phyloP scores from a whole-genome alignment of 2,888 invertebrate genomes.

The Ceratothoa steindachneri region DNA sequence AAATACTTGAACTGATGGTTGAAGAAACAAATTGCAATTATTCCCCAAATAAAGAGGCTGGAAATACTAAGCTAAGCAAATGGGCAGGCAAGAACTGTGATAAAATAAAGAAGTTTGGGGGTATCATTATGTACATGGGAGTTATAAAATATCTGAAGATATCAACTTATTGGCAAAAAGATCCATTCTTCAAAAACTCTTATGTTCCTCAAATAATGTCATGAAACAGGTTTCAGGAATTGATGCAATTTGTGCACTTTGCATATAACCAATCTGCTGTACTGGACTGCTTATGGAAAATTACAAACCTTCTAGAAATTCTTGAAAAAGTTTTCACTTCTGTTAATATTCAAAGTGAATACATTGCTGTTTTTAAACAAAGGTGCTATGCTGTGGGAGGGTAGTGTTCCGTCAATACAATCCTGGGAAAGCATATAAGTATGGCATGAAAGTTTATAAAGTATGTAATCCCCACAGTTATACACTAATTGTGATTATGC shows the following conservation, averaged over 20 bases:
- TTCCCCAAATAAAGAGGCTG: background rate
- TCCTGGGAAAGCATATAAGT: no score
- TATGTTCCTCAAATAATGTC: background rate
- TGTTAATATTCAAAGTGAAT: no score
- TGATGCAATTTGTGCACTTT: background rate
- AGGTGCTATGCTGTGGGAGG: no score
- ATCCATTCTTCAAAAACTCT: background rate
- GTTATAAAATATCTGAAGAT: background rate
- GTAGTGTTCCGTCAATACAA: no score
- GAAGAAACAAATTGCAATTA: background rate
- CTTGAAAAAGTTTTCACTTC: background rate
- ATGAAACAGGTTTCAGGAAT: background rate
- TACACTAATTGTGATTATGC: no score
- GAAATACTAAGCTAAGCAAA: background rate
- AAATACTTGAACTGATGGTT: background rate
- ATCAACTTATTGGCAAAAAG: background rate
- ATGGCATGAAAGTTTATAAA: no score
- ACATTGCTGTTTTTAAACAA: no score
- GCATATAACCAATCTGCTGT: background rate
- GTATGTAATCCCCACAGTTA: no score
- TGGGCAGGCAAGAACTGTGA: background rate
- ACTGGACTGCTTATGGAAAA: background rate
- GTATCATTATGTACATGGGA: background rate
- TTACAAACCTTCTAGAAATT: background rate
- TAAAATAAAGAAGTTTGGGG: background rate